Evolutionary conservation across 2,113 vertebrate species (phyloP).

Genomic region (Manacus vitellinus): DNA sequence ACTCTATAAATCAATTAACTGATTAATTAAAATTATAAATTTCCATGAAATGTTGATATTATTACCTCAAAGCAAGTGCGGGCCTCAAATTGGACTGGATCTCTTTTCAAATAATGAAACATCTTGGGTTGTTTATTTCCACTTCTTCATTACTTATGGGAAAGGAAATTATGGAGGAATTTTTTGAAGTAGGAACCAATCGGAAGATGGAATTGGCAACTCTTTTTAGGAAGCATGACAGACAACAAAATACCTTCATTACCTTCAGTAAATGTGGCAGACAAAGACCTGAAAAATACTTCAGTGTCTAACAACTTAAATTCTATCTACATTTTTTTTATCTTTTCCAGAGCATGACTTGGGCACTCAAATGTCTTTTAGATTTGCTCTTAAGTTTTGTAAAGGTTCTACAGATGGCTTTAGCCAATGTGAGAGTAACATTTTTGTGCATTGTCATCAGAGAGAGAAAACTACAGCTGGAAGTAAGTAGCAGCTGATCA

Average conservation of each 20-base stretch:
- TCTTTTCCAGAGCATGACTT: not conserved
- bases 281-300: not conserved
- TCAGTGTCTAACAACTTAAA: not conserved
- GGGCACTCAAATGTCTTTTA: not conserved
- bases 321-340: not conserved
- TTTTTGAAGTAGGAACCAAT: not conserved
- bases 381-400: not conserved
- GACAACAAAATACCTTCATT: not conserved
- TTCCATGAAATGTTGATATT: not conserved
- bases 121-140: not conserved
- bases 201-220: not conserved
- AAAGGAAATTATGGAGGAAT: not conserved
- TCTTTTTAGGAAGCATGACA: not conserved
- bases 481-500: not conserved
- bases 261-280: not conserved
- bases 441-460: not conserved
- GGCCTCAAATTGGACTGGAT: not conserved
- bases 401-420: not conserved
- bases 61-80: not conserved
- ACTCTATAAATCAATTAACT: not conserved
- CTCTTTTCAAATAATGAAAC: not conserved
- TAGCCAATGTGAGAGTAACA: not conserved
- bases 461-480: not conserved
- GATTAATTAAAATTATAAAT: not conserved
- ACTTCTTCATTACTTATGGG: not conserved